Percentiles rank a stretch among this genome's conserved stretches.
These are phyloP conservation scores for Rhinella marina DNA, from an alignment of 2,797 vertebrate species.

Conservation along the genomic window DNA sequence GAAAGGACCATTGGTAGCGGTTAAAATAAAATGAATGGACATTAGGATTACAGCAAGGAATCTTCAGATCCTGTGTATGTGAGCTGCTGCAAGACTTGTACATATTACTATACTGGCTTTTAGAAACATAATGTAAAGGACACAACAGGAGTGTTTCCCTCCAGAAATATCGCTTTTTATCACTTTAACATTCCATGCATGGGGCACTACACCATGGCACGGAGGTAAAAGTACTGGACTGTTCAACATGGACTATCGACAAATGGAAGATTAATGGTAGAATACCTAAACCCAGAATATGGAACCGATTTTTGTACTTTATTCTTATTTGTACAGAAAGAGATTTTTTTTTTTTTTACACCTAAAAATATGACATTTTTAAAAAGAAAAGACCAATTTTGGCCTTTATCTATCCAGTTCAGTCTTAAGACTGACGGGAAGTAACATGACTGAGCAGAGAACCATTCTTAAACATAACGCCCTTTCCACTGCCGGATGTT, in stretches of 20 bases:
- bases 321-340: too few species aligned
- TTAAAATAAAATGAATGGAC: neutral
- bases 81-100: neutral
- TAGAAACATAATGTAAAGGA: neutral
- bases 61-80: neutral
- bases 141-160: neutral
- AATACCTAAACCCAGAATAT: too few species aligned
- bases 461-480: too few species aligned
- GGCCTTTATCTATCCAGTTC: too few species aligned
- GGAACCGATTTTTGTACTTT: too few species aligned
- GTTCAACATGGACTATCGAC: neutral
- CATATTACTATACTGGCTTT: neutral
- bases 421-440: too few species aligned
- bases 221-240: neutral
- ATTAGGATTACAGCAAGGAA: neutral
- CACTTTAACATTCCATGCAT: neutral
- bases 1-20: neutral
- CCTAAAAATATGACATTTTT: too few species aligned
- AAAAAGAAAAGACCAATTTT: too few species aligned
- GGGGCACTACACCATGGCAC: neutral
- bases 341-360: too few species aligned
- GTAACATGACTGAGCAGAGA: too few species aligned
- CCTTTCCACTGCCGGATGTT: too few species aligned
- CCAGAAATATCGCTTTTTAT: neutral
- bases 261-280: too few species aligned